phyloP scores from a whole-genome alignment of 2,888 invertebrate species.

The Erebia palarica region DNA sequence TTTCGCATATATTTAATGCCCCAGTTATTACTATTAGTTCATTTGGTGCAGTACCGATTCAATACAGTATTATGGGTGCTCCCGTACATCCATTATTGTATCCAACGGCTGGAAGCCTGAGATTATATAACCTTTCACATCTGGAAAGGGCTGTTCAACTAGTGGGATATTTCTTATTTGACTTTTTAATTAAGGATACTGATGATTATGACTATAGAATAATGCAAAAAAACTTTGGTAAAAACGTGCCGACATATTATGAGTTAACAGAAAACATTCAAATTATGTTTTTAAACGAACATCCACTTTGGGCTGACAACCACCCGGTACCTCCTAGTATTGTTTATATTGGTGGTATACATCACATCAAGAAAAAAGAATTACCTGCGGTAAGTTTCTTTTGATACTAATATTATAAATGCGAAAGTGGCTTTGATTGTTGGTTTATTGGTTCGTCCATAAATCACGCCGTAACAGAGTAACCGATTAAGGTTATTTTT shows the following conservation, averaged over 20 bases:
- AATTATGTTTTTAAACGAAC: conserved; percentile 62
- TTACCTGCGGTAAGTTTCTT: conserved; percentile 55
- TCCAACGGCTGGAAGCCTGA: conserved; percentile 39
- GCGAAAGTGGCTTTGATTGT: no score
- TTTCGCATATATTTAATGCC: conserved; percentile 53
- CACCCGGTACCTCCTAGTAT: conserved; percentile 63
- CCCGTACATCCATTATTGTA: conserved; percentile 45
- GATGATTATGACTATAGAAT: conserved; percentile 37
- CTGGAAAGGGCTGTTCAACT: conserved; percentile 50
- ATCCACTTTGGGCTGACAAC: conserved; percentile 57
- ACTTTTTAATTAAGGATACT: conserved; percentile 14
- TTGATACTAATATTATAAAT: no score
- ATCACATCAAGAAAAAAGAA: conserved; percentile 51
- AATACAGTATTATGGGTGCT: conserved; percentile 45
- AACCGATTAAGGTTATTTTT: no score
- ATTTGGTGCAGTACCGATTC: conserved; percentile 43
- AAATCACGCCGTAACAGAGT: no score
- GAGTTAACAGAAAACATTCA: conserved; percentile 50
- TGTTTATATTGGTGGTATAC: conserved; percentile 63
- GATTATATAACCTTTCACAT: conserved; percentile 43
- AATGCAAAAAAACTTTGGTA: conserved; percentile 45
- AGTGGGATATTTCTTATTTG: conserved; percentile 32
- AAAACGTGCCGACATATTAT: conserved; percentile 40
- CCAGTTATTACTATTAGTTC: conserved; percentile 59
- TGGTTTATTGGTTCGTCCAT: no score